A percentile compares a stretch with the other conserved stretches of the same genome.
Evolutionary conservation across 92 coral and sea anemone genomes (phyloP).

Genomic region (Phenganax subtilis): DNA sequence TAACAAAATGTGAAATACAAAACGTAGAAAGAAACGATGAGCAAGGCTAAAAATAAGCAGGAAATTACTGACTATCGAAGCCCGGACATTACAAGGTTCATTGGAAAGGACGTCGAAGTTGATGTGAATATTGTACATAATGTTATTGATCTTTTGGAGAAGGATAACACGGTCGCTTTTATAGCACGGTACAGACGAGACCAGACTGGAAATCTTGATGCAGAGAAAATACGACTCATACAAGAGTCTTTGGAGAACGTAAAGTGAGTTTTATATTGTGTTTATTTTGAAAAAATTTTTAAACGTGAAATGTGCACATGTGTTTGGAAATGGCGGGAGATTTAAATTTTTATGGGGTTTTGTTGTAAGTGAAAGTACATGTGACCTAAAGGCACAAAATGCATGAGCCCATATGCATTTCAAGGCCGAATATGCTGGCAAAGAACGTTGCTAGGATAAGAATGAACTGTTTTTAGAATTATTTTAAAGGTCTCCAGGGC

Average conservation of each 20-base stretch:
- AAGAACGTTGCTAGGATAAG: no score
- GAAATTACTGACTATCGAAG: neutral
- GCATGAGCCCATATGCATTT: no score
- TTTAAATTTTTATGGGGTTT: neutral
- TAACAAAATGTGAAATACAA: neutral
- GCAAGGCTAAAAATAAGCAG: neutral
- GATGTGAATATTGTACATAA: conserved; percentile 37
- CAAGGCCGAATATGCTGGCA: no score
- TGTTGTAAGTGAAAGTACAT: no score
- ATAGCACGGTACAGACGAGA: conserved; percentile 88
- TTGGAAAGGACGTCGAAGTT: conserved; percentile 56
- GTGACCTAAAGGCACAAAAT: no score
- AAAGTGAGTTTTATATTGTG: conserved; percentile 48
- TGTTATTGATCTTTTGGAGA: conserved; percentile 61
- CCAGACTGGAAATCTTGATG: conserved; percentile 73
- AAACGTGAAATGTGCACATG: no score
- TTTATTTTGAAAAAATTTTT: neutral
- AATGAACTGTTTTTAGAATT: no score
- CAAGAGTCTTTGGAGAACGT: conserved; percentile 55
- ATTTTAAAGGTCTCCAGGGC: no score
- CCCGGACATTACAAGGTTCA: conserved; percentile 18
- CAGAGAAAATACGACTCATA: conserved; percentile 62
- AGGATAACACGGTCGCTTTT: conserved; percentile 78
- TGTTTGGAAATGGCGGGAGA: conserved; percentile 5
- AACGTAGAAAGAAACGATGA: neutral